A percentile compares a stretch with the other conserved stretches of the same genome.
Conservation (phyloP, 2,888 invertebrate genomes). For the Melieria picta region DNA sequence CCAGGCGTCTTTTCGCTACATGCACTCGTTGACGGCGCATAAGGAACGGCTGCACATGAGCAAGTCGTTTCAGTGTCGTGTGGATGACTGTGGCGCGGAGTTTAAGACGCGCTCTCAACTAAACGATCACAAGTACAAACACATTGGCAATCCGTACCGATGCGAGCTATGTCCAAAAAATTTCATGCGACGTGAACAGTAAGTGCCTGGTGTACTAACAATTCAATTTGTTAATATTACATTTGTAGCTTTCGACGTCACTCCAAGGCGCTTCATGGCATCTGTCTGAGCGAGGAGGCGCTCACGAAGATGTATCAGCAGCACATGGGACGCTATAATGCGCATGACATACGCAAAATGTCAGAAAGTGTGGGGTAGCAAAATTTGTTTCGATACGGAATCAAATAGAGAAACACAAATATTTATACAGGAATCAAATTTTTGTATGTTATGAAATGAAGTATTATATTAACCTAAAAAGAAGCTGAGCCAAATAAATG, state of each 20-base stretch:
- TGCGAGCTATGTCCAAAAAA: constrained; percentile 28
- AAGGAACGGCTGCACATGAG: constrained; percentile 9
- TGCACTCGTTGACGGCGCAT: not conserved
- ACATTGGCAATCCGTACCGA: constrained; percentile 25
- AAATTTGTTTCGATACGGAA: not conserved
- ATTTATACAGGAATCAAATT: too few relatives aligned
- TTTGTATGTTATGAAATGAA: too few relatives aligned
- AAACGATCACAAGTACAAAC: constrained; percentile 16
- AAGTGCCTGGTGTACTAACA: not conserved
- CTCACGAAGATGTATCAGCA: constrained; percentile 9
- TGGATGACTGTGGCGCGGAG: not conserved
- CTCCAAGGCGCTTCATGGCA: constrained; percentile 8
- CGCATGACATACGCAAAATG: constrained; percentile 8
- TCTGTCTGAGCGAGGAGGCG: constrained; percentile 5
- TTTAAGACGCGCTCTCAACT: constrained; percentile 6
- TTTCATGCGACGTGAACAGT: constrained; percentile 28
- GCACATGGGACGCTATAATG: not conserved
- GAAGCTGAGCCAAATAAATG: too few relatives aligned
- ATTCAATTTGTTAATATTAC: not conserved
- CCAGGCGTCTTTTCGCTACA: constrained; percentile 3
- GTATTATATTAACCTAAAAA: too few relatives aligned
- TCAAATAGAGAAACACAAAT: too few relatives aligned
- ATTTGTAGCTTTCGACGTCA: constrained; percentile 20
- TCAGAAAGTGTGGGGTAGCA: not conserved
- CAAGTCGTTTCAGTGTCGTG: not conserved